phyloP scores from a whole-genome alignment of 2,888 invertebrate genomes.

The Apodemia zela region DNA sequence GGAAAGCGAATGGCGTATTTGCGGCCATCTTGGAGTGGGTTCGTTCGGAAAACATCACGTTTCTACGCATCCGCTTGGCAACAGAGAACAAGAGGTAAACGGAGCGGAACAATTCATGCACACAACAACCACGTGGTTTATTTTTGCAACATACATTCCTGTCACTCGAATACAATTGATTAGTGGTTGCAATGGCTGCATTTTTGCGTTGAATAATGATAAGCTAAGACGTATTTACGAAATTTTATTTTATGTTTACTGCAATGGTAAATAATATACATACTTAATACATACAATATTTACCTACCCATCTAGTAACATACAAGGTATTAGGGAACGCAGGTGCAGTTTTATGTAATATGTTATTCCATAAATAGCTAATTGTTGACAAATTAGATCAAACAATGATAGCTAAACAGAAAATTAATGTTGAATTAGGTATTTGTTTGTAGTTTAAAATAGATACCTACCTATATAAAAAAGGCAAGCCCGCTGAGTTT shows the following conservation, averaged over 20 bases:
- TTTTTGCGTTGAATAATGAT: constrained; percentile 18
- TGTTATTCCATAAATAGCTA: too few relatives aligned
- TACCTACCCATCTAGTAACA: neutral
- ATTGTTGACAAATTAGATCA: too few relatives aligned
- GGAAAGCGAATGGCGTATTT: constrained; percentile 74
- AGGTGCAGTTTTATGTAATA: too few relatives aligned
- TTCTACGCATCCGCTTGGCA: constrained; percentile 71
- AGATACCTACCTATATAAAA: too few relatives aligned
- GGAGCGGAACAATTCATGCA: constrained; percentile 69
- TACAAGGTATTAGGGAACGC: too few relatives aligned
- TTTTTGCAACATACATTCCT: constrained; percentile 69
- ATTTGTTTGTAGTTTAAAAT: too few relatives aligned
- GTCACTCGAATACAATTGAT: constrained; percentile 52
- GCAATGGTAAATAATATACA: too few relatives aligned
- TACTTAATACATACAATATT: neutral
- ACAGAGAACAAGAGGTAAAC: constrained; percentile 66
- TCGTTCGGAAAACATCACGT: constrained; percentile 69
- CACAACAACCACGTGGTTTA: constrained; percentile 61
- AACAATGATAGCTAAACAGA: too few relatives aligned
- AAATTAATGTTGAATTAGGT: too few relatives aligned
- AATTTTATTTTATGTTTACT: neutral
- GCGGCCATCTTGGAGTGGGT: constrained; percentile 71
- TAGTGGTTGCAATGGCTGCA: constrained; percentile 39
- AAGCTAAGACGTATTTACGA: neutral
- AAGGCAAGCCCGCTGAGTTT: too few relatives aligned